Evolutionary conservation across 1,140 invertebrate species (phyloP).

Genomic region (Eurosta solidaginis): DNA sequence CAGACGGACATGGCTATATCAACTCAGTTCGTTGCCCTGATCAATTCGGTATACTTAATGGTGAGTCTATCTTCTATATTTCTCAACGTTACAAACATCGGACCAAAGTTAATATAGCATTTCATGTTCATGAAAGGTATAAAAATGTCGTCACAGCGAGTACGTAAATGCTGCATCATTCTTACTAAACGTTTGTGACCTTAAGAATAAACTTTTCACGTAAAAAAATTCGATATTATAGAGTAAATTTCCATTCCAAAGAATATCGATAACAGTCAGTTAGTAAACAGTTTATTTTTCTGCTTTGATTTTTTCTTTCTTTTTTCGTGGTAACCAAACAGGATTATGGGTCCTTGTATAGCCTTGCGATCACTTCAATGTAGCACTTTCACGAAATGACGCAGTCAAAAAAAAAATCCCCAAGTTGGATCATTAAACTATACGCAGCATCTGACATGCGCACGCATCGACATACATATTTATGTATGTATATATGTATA

Average conservation of each 20-base stretch:
- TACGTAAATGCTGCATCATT: not conserved
- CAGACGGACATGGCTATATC: too few relatives aligned
- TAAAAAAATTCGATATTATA: conserved; percentile 17
- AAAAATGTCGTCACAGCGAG: not conserved
- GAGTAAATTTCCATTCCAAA: conserved; percentile 18
- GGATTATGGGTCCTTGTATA: not conserved
- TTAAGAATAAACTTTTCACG: not conserved
- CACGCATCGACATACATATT: not conserved
- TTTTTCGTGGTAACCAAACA: not conserved
- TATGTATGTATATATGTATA: not conserved
- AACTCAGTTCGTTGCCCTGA: too few relatives aligned
- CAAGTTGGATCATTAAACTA: not conserved
- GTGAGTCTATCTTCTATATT: too few relatives aligned
- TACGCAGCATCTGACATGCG: too few relatives aligned
- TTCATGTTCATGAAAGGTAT: too few relatives aligned
- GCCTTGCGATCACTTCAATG: not conserved
- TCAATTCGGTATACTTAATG: too few relatives aligned
- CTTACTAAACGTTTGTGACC: not conserved
- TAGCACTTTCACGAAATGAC: not conserved
- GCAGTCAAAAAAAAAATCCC: not conserved
- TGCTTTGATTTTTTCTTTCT: too few relatives aligned
- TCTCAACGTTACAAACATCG: too few relatives aligned
- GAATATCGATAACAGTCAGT: not conserved
- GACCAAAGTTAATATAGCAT: too few relatives aligned
- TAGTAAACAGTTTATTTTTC: too few relatives aligned